These are phyloP conservation scores for Drosophila sproati DNA, from an alignment of 1,140 invertebrate species.

Conservation along the genomic window DNA sequence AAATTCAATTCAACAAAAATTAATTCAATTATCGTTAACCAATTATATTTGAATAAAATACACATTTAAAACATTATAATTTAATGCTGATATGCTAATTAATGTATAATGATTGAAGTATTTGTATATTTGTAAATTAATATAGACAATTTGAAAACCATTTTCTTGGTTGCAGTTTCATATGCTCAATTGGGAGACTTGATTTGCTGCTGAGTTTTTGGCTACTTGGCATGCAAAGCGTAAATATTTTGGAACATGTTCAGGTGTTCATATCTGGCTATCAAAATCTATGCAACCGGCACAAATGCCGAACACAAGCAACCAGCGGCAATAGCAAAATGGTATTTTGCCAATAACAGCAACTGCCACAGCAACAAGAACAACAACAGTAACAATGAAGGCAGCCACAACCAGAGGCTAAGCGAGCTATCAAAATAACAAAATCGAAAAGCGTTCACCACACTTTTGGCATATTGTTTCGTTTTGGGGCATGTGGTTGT, in stretches of 20 bases:
- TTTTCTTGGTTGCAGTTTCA: background rate
- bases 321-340: background rate
- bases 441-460: slow-evolving; percentile 54
- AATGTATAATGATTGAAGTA: too few relatives aligned
- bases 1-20: too few relatives aligned
- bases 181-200: slow-evolving; percentile 16
- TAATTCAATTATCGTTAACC: too few relatives aligned
- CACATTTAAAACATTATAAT: too few relatives aligned
- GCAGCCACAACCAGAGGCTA: slow-evolving; percentile 36
- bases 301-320: slow-evolving; percentile 29
- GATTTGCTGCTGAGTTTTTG: slow-evolving; percentile 26
- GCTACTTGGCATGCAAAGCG: slow-evolving; percentile 40
- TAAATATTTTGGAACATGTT: slow-evolving; percentile 49
- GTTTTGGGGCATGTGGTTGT: slow-evolving; percentile 38
- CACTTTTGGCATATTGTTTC: slow-evolving; percentile 60
- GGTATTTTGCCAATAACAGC: background rate
- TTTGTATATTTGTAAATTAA: too few relatives aligned
- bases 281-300: slow-evolving; percentile 41
- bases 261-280: slow-evolving; percentile 53
- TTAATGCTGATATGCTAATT: too few relatives aligned
- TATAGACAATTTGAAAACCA: too few relatives aligned
- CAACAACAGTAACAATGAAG: slow-evolving; percentile 32
- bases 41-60: too few relatives aligned
- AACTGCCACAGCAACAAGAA: background rate
- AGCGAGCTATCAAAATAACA: slow-evolving; percentile 67